Evolutionary conservation across 2,888 invertebrate species (phyloP).

Genomic region (Drosophila birchii): DNA sequence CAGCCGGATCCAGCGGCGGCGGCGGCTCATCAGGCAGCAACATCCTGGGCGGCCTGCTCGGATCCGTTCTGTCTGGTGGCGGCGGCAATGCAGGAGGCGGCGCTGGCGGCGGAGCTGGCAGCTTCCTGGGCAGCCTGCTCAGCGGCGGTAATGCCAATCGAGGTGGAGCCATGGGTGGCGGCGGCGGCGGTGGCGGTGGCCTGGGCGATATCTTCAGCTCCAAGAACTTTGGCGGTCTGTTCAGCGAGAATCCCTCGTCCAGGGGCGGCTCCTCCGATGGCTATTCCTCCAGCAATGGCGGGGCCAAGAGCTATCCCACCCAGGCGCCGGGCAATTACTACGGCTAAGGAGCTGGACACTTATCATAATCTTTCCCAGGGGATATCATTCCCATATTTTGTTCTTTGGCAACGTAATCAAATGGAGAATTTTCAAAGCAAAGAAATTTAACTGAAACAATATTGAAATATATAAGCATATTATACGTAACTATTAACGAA

Average conservation of each 20-base stretch:
- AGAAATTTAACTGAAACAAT: constrained; percentile 39
- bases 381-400: not conserved
- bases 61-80: constrained; percentile 73
- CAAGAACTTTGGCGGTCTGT: constrained; percentile 83
- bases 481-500: constrained; percentile 44
- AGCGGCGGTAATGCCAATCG: constrained; percentile 57
- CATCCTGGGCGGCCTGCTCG: constrained; percentile 77
- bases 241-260: constrained; percentile 83
- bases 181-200: constrained; percentile 62
- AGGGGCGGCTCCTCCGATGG: constrained; percentile 46
- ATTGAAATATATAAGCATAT: constrained; percentile 42
- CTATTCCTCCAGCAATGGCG: constrained; percentile 57
- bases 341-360: constrained; percentile 42
- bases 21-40: constrained; percentile 63
- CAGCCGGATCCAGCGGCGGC: constrained; percentile 40
- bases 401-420: constrained; percentile 51
- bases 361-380: not conserved
- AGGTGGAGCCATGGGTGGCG: constrained; percentile 57
- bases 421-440: constrained; percentile 54
- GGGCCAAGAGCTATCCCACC: constrained; percentile 82
- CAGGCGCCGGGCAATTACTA: constrained; percentile 80
- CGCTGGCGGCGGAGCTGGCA: constrained; percentile 63
- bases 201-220: constrained; percentile 82
- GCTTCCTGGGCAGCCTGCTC: constrained; percentile 70
- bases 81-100: constrained; percentile 56